Base-by-base conservation (phyloP, 2,113 vertebrate species). In the Todiramphus chloris region DNA sequence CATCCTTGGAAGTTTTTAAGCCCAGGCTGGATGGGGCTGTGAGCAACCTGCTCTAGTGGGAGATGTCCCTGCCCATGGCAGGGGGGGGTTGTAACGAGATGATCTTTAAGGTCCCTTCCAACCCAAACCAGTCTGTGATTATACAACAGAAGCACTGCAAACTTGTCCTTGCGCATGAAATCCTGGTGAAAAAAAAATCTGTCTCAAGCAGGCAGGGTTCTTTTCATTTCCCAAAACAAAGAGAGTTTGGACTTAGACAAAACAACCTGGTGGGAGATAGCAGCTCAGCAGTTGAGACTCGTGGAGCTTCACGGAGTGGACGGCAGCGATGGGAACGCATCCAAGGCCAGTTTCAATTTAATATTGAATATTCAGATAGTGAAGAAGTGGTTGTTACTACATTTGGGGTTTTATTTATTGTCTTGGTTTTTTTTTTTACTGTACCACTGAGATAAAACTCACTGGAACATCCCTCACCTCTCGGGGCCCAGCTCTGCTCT, bases 251-350 rank as follows among this genome's bases (percentile, higher is more conserved):
- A 4, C n/a, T 78, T 58, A 92, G 91, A 84, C 93, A 75, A 92
- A 96, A 95, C 91, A 94, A 63, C 31, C 28, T 33, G 31, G 27
- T 10, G n/a, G 1, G 31, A 92, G 72, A 73, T 74, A 93, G 1
- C 25, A 33, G 50, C n/a, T 58, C 1, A 2, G 11, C 7, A 2
- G 39, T 56, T 93, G 16, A 37, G 62, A 6, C 6, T 55, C 56
- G 6, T 8, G 0, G 2, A 10, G 9, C 43, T 87, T 33, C 70
- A 73, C 0, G 0, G 11, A 43, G 44, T 13, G 58, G 67, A 2
- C 20, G 24, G 46, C 5, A 3, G 24, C 35, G 46, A 3, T 3
- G 11, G 43, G 53, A 82, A 62, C 41, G 24, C 33, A 37, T 15
- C 44, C 0, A 0, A 81, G 85, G 37, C 28, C 51, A 33, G 19